Conservation (phyloP, 2,888 invertebrate genomes). For the Eristalis pertinax region DNA sequence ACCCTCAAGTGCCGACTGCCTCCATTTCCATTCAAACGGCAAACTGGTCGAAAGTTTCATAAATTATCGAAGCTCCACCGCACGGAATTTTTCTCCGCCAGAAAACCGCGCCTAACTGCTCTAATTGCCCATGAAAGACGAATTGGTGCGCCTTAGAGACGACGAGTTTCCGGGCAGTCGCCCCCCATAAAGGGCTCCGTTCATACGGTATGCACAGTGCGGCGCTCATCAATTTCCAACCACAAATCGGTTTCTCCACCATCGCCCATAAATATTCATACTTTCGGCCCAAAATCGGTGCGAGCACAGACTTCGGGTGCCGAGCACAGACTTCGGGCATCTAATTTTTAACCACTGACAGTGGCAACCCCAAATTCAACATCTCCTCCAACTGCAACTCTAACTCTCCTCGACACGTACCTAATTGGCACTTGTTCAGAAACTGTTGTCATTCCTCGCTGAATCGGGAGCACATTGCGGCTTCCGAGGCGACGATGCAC, state of each 20-base stretch:
- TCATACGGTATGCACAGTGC: not conserved
- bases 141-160: not conserved
- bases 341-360: not conserved
- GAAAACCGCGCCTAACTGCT: too few relatives aligned
- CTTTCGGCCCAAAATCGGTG: not conserved
- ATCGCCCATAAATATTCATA: not conserved
- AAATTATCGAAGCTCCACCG: too few relatives aligned
- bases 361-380: conserved; percentile 30
- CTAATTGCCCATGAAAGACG: too few relatives aligned
- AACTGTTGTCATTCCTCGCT: not conserved
- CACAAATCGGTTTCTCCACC: not conserved
- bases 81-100: too few relatives aligned
- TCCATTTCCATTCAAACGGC: too few relatives aligned
- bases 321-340: not conserved
- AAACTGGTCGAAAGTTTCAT: too few relatives aligned
- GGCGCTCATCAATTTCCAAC: not conserved
- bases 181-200: not conserved
- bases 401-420: conserved; percentile 19
- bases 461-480: conserved; percentile 11
- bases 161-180: not conserved
- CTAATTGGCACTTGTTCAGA: conserved; percentile 46
- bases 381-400: conserved; percentile 1
- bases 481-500: not conserved
- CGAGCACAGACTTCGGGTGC: not conserved
- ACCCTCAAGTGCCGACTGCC: too few relatives aligned